Base-by-base conservation (phyloP, 2,113 vertebrate genomes). In the Acrocephalus kingi region DNA sequence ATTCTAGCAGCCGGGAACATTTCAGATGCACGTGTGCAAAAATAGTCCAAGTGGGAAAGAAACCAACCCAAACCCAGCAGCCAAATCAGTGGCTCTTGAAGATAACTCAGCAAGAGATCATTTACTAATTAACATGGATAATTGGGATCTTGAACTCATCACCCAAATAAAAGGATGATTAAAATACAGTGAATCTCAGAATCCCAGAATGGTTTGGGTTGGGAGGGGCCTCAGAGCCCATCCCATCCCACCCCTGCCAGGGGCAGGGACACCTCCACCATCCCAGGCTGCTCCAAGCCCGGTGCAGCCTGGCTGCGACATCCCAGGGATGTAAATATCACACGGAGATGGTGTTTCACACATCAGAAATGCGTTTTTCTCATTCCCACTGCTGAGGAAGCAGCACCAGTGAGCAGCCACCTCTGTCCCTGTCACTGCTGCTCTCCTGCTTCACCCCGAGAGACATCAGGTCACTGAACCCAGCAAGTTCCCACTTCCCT, bases 1-100 rank as follows among this genome's bases (percentile, higher is more conserved):
- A 1, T 27, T 41, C 73, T 6, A 10, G 5, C 24, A 24, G 11
- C 17, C 17, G 0, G 0, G 19, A 59, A 7, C 0, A 0, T 31
- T 51, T 16, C 64, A 55, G 64, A 18, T 6, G 25, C 49, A 43
- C 14, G 1, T 6, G 15, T 41, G 71, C n/a, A 76, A 11, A 55
- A 41, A 19, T 0, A 68, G n/a, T 17, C 62, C 78, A 46, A n/a
- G 49, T 12, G 46, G 85, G 14, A 52, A 49, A 15, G 52, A 43
- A 39, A 46, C 46, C 12, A 6, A 0, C 11, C 15, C 14, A 39
- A 41, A 33, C 23, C 59, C 4, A 4, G 7, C 41, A 45, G 63
- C n/a, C 49, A 77, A 46, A 45, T 22, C 27, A 17, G 77, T 1
- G 17, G 21, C 19, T 77, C 73, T 9, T 1, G 6, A 14, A 31